phyloP scores from a whole-genome alignment of 1,140 invertebrate genomes.

The Sycobia sp. region DNA sequence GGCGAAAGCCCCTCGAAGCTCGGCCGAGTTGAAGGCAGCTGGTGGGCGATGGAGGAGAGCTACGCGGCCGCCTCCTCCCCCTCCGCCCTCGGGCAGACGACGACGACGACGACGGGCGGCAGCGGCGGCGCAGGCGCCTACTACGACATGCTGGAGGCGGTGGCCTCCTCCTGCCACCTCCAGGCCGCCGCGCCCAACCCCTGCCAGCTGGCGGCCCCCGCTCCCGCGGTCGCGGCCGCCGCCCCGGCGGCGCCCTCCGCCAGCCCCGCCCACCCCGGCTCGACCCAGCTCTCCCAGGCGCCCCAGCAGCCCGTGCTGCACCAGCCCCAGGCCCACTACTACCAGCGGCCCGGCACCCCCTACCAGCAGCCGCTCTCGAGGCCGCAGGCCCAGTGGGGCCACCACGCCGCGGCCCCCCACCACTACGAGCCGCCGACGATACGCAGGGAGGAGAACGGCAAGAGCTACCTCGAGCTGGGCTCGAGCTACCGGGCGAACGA shows the following conservation, averaged over 20 bases:
- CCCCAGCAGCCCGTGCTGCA: conserved; percentile 23
- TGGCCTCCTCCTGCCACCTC: conserved; percentile 43
- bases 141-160: conserved; percentile 53
- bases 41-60: conserved; percentile 59
- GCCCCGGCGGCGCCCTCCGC: neutral
- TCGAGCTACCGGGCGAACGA: conserved; percentile 67
- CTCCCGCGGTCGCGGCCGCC: neutral
- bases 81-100: conserved; percentile 36
- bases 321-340: conserved; percentile 22
- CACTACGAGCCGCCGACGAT: conserved; percentile 78
- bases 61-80: conserved; percentile 40
- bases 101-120: too few species aligned
- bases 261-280: neutral
- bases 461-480: conserved; percentile 86
- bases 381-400: conserved; percentile 54
- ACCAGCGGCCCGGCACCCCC: conserved; percentile 42
- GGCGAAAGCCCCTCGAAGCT: conserved; percentile 59
- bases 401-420: conserved; percentile 47
- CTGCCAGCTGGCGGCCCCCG: conserved; percentile 31
- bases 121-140: too few species aligned
- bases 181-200: conserved; percentile 36
- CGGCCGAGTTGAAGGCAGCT: conserved; percentile 57
- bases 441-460: conserved; percentile 85
- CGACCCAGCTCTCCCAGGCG: neutral
- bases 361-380: conserved; percentile 36